phyloP scores from a whole-genome alignment of 2,797 vertebrate species.

The Avahi laniger region DNA sequence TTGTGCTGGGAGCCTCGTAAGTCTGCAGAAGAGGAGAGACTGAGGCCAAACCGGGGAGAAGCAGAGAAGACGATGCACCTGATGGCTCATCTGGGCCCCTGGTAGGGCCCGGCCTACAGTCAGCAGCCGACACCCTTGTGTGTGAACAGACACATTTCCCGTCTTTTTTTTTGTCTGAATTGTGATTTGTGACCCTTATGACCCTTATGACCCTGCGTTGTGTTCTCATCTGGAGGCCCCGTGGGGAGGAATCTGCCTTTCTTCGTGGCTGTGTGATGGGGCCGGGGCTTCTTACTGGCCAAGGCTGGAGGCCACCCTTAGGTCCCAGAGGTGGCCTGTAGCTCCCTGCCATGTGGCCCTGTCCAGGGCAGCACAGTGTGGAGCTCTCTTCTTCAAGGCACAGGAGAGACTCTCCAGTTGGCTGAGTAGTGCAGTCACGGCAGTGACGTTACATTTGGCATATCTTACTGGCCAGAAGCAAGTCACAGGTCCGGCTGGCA shows the following conservation, averaged over 20 bases:
- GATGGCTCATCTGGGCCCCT: no score
- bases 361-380: not conserved
- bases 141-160: no score
- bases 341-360: not conserved
- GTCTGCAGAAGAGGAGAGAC: no score
- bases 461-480: not conserved
- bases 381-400: not conserved
- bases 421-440: not conserved
- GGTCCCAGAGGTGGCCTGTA: not conserved
- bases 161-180: no score
- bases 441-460: not conserved
- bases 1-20: not conserved
- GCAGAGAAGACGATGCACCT: no score
- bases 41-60: no score
- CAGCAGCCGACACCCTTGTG: no score
- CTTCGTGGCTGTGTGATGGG: accelerated
- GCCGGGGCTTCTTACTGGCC: not conserved
- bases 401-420: not conserved
- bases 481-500: not conserved
- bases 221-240: not conserved
- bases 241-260: not conserved
- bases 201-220: not conserved
- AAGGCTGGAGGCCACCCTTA: not conserved
- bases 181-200: no score
- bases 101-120: no score